Percentiles rank a stretch among this genome's conserved stretches.
phyloP scores from a whole-genome alignment of 2,888 invertebrate species.

The Agrochola macilenta region DNA sequence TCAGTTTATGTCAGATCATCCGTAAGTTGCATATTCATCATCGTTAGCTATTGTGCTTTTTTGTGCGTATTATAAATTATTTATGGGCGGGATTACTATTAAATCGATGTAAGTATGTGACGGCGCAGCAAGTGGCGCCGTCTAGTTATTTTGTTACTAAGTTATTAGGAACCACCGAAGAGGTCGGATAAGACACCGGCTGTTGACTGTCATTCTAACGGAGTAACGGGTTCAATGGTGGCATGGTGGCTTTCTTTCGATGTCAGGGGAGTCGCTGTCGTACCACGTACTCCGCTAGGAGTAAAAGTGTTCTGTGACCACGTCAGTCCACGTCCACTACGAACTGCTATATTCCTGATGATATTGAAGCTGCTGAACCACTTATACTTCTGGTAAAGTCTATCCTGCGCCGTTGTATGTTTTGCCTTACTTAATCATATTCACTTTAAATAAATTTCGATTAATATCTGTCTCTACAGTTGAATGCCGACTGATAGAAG shows the following conservation, averaged over 20 bases:
- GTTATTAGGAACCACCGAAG: neutral
- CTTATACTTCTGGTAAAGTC: neutral
- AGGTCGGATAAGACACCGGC: neutral
- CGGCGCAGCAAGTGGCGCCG: neutral
- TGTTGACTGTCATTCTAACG: neutral
- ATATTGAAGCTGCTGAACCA: neutral
- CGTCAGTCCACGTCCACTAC: too few species aligned
- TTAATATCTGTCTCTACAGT: neutral
- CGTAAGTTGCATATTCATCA: slow-evolving; percentile 7
- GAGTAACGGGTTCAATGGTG: too few species aligned
- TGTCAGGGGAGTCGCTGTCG: too few species aligned
- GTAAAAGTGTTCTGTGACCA: too few species aligned
- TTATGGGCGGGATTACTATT: neutral
- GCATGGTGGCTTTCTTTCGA: neutral
- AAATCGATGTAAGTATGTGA: neutral
- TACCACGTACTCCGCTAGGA: too few species aligned
- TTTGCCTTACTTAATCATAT: neutral
- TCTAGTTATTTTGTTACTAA: neutral
- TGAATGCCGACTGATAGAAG: neutral
- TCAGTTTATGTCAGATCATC: neutral
- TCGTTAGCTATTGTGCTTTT: slow-evolving; percentile 3
- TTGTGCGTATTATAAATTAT: neutral
- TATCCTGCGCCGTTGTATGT: neutral
- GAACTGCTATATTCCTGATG: too few species aligned
- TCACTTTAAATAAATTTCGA: neutral